These are phyloP conservation scores for Bungarus multicinctus DNA, from an alignment of 2,113 vertebrate genomes.

Conservation along the genomic window DNA sequence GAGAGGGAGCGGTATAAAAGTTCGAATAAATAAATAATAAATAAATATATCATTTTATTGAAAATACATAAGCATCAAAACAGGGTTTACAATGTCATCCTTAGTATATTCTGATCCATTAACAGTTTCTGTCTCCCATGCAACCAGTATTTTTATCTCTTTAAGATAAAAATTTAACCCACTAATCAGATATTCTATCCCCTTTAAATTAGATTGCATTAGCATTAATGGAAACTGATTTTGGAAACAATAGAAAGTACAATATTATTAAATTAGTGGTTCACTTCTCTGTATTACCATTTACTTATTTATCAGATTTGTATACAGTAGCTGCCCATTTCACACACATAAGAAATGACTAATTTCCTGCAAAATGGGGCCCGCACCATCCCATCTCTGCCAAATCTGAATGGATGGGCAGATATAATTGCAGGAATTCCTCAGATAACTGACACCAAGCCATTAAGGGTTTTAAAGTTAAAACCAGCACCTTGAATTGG, in stretches of 20 bases:
- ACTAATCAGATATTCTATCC: neutral
- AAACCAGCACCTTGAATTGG: neutral
- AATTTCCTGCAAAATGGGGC: neutral
- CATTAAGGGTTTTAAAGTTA: neutral
- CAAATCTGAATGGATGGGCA: neutral
- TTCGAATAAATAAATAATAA: too few species aligned
- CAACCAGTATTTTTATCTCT: neutral
- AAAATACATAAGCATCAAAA: neutral
- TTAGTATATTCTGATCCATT: neutral
- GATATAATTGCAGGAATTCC: neutral
- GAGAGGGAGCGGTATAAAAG: too few species aligned
- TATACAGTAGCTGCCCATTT: neutral
- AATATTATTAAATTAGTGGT: neutral
- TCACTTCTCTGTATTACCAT: neutral
- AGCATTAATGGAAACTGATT: neutral
- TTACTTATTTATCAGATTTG: neutral
- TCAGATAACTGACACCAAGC: neutral
- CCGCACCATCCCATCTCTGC: too few species aligned
- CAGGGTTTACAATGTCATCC: neutral
- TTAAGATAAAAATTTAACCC: neutral
- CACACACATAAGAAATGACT: neutral
- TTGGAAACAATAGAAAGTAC: rapidly evolving
- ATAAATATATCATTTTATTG: neutral
- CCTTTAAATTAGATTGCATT: neutral
- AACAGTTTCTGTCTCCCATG: neutral